Evolutionary conservation across 2,888 invertebrate species (phyloP).

Genomic region (Stenodera caucasica): DNA sequence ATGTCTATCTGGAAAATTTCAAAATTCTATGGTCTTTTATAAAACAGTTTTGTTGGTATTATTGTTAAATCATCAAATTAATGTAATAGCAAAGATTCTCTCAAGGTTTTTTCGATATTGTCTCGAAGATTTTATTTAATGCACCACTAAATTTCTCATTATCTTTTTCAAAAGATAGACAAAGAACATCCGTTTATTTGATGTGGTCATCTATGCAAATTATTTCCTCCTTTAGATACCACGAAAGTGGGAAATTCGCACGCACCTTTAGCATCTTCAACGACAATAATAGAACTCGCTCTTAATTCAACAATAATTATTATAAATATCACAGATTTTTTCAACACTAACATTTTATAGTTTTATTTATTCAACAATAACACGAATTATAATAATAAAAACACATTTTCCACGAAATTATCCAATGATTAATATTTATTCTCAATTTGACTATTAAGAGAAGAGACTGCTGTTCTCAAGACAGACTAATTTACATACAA

Average conservation of each 20-base stretch:
- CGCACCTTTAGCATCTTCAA: conserved; percentile 50
- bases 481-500: conserved; percentile 38
- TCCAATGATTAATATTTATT: conserved; percentile 25
- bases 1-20: conserved; percentile 22
- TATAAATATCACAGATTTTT: conserved; percentile 40
- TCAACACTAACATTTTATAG: conserved; percentile 40
- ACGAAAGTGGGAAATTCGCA: no score
- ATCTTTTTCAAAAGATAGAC: neutral
- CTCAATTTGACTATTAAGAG: conserved; percentile 25
- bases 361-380: conserved; percentile 12
- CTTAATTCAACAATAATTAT: conserved; percentile 13
- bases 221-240: no score
- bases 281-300: conserved; percentile 41
- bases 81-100: neutral
- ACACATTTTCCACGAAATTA: conserved; percentile 7
- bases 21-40: neutral
- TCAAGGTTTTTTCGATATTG: conserved; percentile 12
- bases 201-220: conserved; percentile 24
- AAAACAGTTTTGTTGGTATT: neutral
- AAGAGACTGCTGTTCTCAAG: conserved; percentile 35
- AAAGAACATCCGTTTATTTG: conserved; percentile 9
- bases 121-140: conserved; percentile 15
- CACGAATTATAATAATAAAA: neutral
- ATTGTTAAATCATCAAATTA: conserved; percentile 7
- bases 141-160: conserved; percentile 11